phyloP scores from a whole-genome alignment of 1,140 invertebrate genomes.

The Chionoecetes opilio region DNA sequence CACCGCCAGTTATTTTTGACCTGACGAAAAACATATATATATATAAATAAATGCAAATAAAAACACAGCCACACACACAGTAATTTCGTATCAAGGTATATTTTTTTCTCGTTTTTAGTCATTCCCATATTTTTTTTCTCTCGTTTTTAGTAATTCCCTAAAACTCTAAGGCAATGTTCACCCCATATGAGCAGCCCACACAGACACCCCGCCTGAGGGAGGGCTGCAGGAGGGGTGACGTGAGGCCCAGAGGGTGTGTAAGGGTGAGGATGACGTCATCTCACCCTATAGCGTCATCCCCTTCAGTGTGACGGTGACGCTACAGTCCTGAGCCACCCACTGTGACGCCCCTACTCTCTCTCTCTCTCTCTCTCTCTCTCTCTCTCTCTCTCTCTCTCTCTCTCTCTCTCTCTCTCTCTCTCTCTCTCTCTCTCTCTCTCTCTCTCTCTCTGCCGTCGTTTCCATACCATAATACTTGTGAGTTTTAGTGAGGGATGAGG shows the following conservation, averaged over 20 bases:
- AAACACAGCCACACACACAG: too few species aligned
- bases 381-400: slow-evolving; percentile 61
- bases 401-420: slow-evolving; percentile 60
- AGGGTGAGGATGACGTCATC: neutral
- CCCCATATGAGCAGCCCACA: neutral
- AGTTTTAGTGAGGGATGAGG: too few species aligned
- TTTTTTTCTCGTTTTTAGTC: too few species aligned
- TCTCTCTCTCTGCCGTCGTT: too few species aligned
- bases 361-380: slow-evolving; percentile 58
- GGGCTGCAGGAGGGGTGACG: neutral
- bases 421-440: neutral
- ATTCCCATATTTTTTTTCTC: too few species aligned
- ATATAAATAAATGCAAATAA: too few species aligned
- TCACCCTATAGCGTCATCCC: neutral
- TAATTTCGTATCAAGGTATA: too few species aligned
- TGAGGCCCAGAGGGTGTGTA: neutral
- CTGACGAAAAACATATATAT: too few species aligned
- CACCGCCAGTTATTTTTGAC: too few species aligned
- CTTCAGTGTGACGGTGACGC: neutral
- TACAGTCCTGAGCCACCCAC: neutral
- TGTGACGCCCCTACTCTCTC: neutral
- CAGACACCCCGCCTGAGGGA: neutral
- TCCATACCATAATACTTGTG: too few species aligned
- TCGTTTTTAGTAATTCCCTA: neutral
- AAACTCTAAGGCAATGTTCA: neutral